Evolutionary conservation across 53 echinoderm and acorn worm species (phyloP), one percentile per base, ranked within the genome.

Genomic region (Paracentrotus lividus): DNA sequence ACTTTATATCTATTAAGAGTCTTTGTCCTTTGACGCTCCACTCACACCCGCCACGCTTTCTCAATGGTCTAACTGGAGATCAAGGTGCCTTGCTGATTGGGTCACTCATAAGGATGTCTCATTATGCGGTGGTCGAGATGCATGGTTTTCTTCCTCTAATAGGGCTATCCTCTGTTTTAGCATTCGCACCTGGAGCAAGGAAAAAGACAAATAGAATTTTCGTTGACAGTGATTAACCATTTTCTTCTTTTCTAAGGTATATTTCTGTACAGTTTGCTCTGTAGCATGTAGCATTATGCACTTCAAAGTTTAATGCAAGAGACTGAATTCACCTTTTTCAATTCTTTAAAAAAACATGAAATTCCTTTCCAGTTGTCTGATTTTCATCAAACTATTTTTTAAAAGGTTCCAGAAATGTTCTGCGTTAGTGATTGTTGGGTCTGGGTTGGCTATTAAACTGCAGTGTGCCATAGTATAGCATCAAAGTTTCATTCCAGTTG

Each of bases 101-200:
- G 33, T 90, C 7, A 15, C 53, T 96, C 95, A 97, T 85, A 98
- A 92, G 10, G 97, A 98, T 9, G 99, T 98, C 88, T 98, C 99
- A 47, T 98, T 98, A 93, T 98, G 99, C 16, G 97, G 92, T 31
- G 97, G 99, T 65, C 99, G 95, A n/a, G 96, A 57, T 32, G 97
- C 93, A 33, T 97, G 96, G 65, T 98, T 97, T 76, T 98, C 97
- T 34, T 98, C 99, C 77, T 98, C 99, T 84, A 98, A 87, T 29
- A 98, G 76, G 15, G 96, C 96, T 90, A 98, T 98, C 85, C 99
- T 96, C 64, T 97, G 99, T 93, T 98, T 98, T 66, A 98, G 88
- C 99, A 98, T 98, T 58, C 99, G 77, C 49, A 98, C 97, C 99
- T 98, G 81, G 21, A 69, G 6, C 40, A 72, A 20, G 55, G n/a